Evolutionary conservation across 2,113 vertebrate species (phyloP), one percentile per base, ranked within the genome.

Genomic region (Nibea coibor): DNA sequence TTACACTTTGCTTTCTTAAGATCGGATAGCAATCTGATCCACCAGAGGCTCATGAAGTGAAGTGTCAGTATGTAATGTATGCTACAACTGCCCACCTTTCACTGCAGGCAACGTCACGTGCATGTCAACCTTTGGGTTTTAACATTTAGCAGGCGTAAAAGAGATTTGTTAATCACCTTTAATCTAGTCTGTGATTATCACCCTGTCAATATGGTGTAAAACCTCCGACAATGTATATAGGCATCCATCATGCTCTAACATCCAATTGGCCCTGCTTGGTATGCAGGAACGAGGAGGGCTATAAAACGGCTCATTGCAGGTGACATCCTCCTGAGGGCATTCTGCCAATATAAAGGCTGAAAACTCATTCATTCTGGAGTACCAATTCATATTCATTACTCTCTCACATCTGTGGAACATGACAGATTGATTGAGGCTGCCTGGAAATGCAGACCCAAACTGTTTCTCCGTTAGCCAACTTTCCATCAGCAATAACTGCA

Each of bases 251-350:
- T 20, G 53, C 35, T 75, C 69, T 2, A 75, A 74, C 16, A 78
- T 71, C 48, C 72, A 75, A 22, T 66, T 57, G 42, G 54, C 14
- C 28, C 83, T 78, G 69, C 35, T 85, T 89, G 74, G 80, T 88
- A 89, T 91, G 85, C 85, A 87, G 72, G 51, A 63, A 66, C 4
- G 19, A 62, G 47, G 54, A 67, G 63, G 63, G 74, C 85, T 59
- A 82, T 91, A 87, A 93, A 91, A 91, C 10, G 75, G 64, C 88
- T 88, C 78, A 83, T 88, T 90, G 78, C 87, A 87, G 85, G 90
- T 91, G 86, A 90, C 80, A 84, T 75, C 86, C 62, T 84, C 81
- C 85, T 85, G 70, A 84, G 81, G 91, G 83, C 83, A 62, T 77
- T 76, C 83, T 83, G 83, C 81, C 86, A 88, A 79, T 83, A 88